A percentile compares a stretch with the other conserved stretches of the same genome.
Evolutionary conservation across 2,113 vertebrate species (phyloP).

Genomic region (Perca fluviatilis): DNA sequence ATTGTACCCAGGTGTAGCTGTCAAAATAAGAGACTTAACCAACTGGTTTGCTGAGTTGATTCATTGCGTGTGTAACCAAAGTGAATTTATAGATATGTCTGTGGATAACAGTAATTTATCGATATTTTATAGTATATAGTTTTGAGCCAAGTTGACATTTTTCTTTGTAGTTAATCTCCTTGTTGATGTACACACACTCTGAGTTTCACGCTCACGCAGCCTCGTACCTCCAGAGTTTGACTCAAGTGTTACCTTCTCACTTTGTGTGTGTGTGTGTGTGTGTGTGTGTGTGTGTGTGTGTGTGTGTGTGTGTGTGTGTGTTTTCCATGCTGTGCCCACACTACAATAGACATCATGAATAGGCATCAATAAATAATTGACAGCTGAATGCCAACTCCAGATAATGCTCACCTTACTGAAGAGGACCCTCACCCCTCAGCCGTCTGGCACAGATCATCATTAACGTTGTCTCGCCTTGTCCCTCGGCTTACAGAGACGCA

Average conservation of each 20-base stretch:
- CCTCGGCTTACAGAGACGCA: slow-evolving; percentile 54
- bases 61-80: neutral
- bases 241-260: slow-evolving; percentile 58
- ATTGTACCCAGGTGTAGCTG: slow-evolving; percentile 24
- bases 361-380: slow-evolving; percentile 71
- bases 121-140: neutral
- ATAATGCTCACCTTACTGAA: slow-evolving; percentile 51
- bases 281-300: slow-evolving; percentile 19
- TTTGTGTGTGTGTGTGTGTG: neutral
- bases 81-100: neutral
- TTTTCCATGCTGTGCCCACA: slow-evolving; percentile 62
- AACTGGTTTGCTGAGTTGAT: slow-evolving; percentile 40
- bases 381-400: slow-evolving; percentile 40
- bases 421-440: slow-evolving; percentile 29
- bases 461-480: slow-evolving; percentile 54
- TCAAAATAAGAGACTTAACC: slow-evolving; percentile 33
- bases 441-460: slow-evolving; percentile 65
- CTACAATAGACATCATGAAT: slow-evolving; percentile 60
- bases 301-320: slow-evolving; percentile 27
- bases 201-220: neutral
- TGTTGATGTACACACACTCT: slow-evolving; percentile 2
- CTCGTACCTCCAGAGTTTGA: neutral
- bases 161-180: neutral
- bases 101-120: neutral
- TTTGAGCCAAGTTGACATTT: neutral